phyloP scores from a whole-genome alignment of 2,797 vertebrate genomes.

The Prionace glauca region DNA sequence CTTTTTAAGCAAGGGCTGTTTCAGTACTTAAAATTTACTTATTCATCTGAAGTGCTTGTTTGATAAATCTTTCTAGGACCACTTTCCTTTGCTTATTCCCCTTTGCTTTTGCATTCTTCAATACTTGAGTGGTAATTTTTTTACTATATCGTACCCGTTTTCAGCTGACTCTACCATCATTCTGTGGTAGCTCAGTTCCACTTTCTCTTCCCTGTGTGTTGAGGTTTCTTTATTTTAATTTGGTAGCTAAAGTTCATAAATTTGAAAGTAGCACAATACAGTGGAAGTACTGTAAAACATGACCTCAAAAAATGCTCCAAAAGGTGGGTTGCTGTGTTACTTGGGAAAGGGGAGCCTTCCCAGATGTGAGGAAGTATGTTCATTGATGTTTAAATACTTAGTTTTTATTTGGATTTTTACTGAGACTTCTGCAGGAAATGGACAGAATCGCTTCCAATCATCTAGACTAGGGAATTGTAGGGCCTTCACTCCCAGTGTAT shows the following conservation, averaged over 20 bases:
- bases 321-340: neutral
- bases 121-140: neutral
- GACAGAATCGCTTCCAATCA: too few species aligned
- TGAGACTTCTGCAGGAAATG: too few species aligned
- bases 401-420: too few species aligned
- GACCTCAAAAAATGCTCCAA: neutral
- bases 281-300: too few species aligned
- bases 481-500: too few species aligned
- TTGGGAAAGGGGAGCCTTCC: too few species aligned
- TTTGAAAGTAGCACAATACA: neutral
- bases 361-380: neutral
- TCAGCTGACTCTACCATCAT: neutral
- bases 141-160: neutral
- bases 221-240: neutral
- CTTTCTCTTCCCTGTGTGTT: neutral
- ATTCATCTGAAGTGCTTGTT: too few species aligned
- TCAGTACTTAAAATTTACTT: too few species aligned
- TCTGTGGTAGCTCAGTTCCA: neutral
- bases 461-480: too few species aligned
- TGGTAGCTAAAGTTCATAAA: neutral
- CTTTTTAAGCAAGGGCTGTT: too few species aligned
- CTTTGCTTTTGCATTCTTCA: neutral
- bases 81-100: neutral
- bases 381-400: neutral
- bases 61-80: too few species aligned